Evolutionary conservation across 2,888 invertebrate genomes (phyloP).

Genomic region (Leptarthrus brevirostris): DNA sequence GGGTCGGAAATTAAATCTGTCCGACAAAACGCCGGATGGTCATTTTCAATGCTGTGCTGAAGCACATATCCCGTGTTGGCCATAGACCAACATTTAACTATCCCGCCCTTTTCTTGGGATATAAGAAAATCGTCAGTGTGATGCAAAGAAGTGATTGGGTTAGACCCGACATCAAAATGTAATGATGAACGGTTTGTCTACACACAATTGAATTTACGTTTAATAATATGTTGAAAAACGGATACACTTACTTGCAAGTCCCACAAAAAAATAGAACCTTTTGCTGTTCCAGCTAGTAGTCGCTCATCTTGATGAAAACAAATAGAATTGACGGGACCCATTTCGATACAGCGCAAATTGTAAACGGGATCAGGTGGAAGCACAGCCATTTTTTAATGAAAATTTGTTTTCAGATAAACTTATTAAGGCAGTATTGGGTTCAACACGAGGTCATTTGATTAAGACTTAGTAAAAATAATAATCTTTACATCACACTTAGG

Average conservation of each 20-base stretch:
- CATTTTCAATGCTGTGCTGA: conserved; percentile 70
- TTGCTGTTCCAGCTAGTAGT: conserved; percentile 79
- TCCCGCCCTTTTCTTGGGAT: conserved; percentile 81
- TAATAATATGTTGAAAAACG: conserved; percentile 15
- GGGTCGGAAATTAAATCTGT: conserved; percentile 71
- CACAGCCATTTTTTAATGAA: conserved; percentile 71
- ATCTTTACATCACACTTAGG: background rate
- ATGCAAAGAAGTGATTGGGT: conserved; percentile 66
- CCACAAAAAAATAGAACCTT: conserved; percentile 82
- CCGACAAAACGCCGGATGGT: conserved; percentile 79
- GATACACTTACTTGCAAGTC: conserved; percentile 75
- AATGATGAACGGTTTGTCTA: conserved; percentile 79
- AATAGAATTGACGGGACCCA: conserved; percentile 78
- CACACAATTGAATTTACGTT: no score
- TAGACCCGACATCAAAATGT: conserved; percentile 75
- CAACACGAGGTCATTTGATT: background rate
- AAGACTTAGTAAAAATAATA: background rate
- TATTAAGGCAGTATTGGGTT: background rate
- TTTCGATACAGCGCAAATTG: conserved; percentile 76
- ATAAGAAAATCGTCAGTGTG: conserved; percentile 73
- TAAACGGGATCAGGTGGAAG: conserved; percentile 81
- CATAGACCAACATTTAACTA: conserved; percentile 75
- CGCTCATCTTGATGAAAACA: conserved; percentile 76
- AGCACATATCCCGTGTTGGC: conserved; percentile 73
- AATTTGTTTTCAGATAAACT: background rate